Evolutionary conservation across 2,888 invertebrate species (phyloP).

Genomic region (Sphinx pinastri): DNA sequence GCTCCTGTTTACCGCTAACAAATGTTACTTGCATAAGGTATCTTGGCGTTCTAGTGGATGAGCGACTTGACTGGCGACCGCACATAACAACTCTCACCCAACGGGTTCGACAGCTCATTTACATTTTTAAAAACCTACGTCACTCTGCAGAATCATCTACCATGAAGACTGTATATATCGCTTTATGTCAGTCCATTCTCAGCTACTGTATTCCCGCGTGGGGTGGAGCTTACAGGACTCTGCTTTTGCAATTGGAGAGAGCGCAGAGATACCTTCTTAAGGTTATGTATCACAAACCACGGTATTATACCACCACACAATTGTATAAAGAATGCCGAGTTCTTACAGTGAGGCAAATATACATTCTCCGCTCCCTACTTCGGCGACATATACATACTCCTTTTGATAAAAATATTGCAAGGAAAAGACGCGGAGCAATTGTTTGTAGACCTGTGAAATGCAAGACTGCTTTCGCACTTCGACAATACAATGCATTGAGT

Average conservation of each 20-base stretch:
- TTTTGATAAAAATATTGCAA: background rate
- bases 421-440: background rate
- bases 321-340: constrained; percentile 1
- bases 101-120: constrained; percentile 7
- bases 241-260: constrained; percentile 13
- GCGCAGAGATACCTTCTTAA: constrained; percentile 8
- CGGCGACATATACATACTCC: background rate
- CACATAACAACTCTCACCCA: background rate
- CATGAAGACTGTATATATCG: constrained; percentile 12
- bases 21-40: too few relatives aligned
- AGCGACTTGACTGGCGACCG: background rate
- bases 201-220: constrained; percentile 7
- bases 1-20: background rate
- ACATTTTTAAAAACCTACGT: constrained; percentile 16
- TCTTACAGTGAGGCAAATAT: constrained; percentile 7
- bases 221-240: constrained; percentile 6
- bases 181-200: constrained; percentile 7
- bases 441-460: constrained; percentile 2
- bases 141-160: background rate
- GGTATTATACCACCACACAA: background rate
- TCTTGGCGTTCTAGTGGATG: background rate
- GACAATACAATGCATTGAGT: background rate
- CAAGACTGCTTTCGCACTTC: background rate
- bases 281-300: constrained; percentile 7
- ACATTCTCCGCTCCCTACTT: background rate